Evolutionary conservation across 2,797 vertebrate genomes (phyloP).

Genomic region (Thripadectes ignobilis): DNA sequence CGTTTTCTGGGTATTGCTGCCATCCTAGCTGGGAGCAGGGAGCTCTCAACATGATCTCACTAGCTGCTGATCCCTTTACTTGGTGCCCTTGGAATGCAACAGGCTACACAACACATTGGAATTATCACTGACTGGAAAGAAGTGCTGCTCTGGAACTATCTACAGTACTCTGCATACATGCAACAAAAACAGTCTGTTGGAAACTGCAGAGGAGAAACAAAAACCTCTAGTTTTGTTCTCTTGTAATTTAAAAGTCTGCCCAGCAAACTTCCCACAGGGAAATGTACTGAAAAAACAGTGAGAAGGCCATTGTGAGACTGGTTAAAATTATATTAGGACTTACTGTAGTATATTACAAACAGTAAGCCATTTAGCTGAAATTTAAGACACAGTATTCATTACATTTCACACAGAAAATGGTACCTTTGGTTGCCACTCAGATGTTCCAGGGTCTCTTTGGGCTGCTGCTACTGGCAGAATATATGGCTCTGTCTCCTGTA

Average conservation of each 20-base stretch:
- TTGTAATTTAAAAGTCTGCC: not conserved
- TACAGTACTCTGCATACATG: not conserved
- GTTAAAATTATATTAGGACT: not conserved
- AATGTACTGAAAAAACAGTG: not conserved
- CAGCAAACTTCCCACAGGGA: not conserved
- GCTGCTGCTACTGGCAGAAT: not conserved
- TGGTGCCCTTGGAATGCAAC: slow-evolving; percentile 77
- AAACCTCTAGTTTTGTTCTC: rapidly evolving
- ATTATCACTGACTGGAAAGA: not conserved
- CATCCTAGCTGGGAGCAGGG: not conserved
- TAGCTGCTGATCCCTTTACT: slow-evolving; percentile 76
- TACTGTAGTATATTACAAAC: not conserved
- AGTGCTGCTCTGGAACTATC: not conserved
- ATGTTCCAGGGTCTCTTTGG: not conserved
- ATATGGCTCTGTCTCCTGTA: not conserved
- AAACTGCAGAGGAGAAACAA: not conserved
- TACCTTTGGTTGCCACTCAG: slow-evolving; percentile 54
- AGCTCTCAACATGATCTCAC: slow-evolving; percentile 65
- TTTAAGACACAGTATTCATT: not conserved
- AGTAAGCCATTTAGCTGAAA: not conserved
- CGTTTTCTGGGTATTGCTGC: not conserved
- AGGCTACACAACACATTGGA: slow-evolving; percentile 53
- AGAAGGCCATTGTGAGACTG: not conserved
- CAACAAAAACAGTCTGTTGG: not conserved
- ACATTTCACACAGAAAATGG: not conserved